A percentile compares a stretch with the other conserved stretches of the same genome.
Evolutionary conservation across 2,888 invertebrate genomes (phyloP).

Genomic region (Lysandra coridon): DNA sequence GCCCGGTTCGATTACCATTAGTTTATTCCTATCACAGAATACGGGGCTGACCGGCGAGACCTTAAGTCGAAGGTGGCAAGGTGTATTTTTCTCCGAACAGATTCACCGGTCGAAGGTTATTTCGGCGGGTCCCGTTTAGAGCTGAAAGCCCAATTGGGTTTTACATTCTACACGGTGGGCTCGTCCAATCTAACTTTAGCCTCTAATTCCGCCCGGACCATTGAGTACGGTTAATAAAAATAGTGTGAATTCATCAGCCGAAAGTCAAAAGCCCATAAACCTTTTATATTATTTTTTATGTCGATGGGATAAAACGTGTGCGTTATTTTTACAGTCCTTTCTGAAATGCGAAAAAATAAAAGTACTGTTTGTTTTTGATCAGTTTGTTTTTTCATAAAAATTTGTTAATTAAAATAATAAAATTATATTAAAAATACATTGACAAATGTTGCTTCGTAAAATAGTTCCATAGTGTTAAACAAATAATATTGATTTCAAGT

Average conservation of each 20-base stretch:
- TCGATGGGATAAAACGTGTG: conserved; percentile 5
- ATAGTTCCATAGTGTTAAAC: background rate
- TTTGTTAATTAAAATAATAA: background rate
- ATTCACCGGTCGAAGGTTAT: conserved; percentile 56
- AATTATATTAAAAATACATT: background rate
- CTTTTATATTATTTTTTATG: conserved; percentile 5
- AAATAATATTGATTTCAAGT: background rate
- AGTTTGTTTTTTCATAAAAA: background rate
- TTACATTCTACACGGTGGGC: conserved; percentile 65
- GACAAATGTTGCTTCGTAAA: background rate
- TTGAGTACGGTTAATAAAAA: conserved; percentile 44
- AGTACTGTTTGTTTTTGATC: background rate
- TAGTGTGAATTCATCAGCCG: conserved; percentile 42
- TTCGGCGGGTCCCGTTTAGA: conserved; percentile 66
- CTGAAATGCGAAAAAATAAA: background rate
- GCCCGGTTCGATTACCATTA: conserved; percentile 67
- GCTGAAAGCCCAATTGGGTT: conserved; percentile 74
- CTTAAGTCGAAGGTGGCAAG: conserved; percentile 40
- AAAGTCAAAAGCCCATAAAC: conserved; percentile 23
- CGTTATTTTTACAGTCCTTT: background rate
- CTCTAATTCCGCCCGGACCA: conserved; percentile 53
- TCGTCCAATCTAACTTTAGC: conserved; percentile 69
- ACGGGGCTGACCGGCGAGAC: conserved; percentile 26
- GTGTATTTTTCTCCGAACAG: conserved; percentile 45
- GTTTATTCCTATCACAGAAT: conserved; percentile 43